A percentile compares a stretch with the other conserved stretches of the same genome.
Conservation (phyloP, 2,888 invertebrate genomes). For the Sinodicranocentrus sp. region DNA sequence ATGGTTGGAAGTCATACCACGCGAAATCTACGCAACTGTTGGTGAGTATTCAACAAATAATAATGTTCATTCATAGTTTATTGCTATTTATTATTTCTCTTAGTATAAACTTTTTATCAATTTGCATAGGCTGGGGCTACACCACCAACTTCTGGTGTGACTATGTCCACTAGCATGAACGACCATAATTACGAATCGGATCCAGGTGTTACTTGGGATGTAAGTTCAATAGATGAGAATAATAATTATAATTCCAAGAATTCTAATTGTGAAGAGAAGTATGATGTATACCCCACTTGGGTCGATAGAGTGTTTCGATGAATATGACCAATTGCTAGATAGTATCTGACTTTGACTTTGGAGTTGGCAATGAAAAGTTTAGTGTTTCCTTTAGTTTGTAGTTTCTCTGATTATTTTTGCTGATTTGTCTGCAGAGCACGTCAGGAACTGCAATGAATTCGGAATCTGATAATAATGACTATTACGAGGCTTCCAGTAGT, state of each 20-base stretch:
- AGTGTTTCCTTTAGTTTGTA: too few relatives aligned
- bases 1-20: slow-evolving; percentile 45
- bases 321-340: slow-evolving; percentile 73
- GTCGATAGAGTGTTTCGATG: slow-evolving; percentile 68
- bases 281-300: slow-evolving; percentile 69
- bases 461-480: slow-evolving; percentile 33
- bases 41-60: slow-evolving; percentile 48
- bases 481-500: slow-evolving; percentile 50
- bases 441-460: slow-evolving; percentile 49
- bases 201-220: slow-evolving; percentile 64
- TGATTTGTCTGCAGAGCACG: slow-evolving; percentile 49
- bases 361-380: neutral
- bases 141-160: slow-evolving; percentile 59
- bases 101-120: neutral
- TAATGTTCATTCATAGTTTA: too few relatives aligned
- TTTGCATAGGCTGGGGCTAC: slow-evolving; percentile 61
- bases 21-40: slow-evolving; percentile 47
- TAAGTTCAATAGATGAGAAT: too few relatives aligned
- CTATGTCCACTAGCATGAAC: slow-evolving; percentile 39
- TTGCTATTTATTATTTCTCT: too few relatives aligned
- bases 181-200: slow-evolving; percentile 62
- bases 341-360: slow-evolving; percentile 69
- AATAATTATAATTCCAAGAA: too few relatives aligned
- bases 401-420: too few relatives aligned
- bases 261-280: neutral